A percentile compares a stretch with the other conserved stretches of the same genome.
These are phyloP conservation scores for Stegostoma tigrinum DNA, from an alignment of 2,113 vertebrate genomes.

Conservation along the genomic window DNA sequence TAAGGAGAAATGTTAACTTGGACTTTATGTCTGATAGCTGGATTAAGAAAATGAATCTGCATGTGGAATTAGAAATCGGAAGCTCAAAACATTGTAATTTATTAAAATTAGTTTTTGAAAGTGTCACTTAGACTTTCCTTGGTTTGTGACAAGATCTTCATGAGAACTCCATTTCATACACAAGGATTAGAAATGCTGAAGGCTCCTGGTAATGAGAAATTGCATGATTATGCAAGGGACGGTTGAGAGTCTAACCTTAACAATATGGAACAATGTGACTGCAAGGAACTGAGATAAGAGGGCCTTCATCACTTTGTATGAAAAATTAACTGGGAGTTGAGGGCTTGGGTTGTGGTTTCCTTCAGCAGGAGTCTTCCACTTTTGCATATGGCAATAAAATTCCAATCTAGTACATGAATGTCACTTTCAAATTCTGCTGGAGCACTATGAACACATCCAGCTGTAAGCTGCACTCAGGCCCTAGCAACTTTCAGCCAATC, in stretches of 20 bases:
- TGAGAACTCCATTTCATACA: not conserved
- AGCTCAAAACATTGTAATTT: not conserved
- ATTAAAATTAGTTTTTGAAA: not conserved
- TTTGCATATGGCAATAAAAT: slow-evolving; percentile 47
- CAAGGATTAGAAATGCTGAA: not conserved
- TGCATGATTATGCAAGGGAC: not conserved
- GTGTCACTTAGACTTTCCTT: not conserved
- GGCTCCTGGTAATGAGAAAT: not conserved
- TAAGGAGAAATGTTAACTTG: not conserved
- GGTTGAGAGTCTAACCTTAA: not conserved
- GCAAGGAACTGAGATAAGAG: slow-evolving; percentile 21
- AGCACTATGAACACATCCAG: slow-evolving; percentile 43
- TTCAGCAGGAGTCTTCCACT: slow-evolving; percentile 56
- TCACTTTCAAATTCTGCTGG: slow-evolving; percentile 57
- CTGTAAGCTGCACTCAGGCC: slow-evolving; percentile 51
- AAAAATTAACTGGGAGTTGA: slow-evolving; percentile 68
- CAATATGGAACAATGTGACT: slow-evolving; percentile 33
- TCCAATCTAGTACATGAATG: slow-evolving; percentile 51
- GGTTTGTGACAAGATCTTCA: not conserved
- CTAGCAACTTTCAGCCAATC: slow-evolving; percentile 58
- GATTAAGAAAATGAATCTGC: not conserved
- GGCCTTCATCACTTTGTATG: slow-evolving; percentile 56
- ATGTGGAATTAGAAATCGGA: not conserved
- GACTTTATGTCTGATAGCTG: not conserved
- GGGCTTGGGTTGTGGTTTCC: slow-evolving; percentile 63